Evolutionary conservation across 2,797 vertebrate species (phyloP), one percentile per base, ranked within the genome.

Genomic region (Premnoplex brunnescens): DNA sequence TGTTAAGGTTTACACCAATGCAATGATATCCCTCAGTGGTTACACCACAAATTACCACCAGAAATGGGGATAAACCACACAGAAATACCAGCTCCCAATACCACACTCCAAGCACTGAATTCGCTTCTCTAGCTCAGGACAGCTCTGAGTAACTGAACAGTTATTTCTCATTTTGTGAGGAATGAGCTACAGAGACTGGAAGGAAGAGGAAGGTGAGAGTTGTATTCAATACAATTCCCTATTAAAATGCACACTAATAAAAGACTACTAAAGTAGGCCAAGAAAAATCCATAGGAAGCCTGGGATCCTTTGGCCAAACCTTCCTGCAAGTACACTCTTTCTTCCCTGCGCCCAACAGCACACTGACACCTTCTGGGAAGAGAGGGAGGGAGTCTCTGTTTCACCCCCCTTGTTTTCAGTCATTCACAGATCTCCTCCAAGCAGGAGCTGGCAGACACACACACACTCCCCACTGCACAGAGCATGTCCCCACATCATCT

Each of bases 311-410:
- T 37, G 66, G 91, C 74, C 44, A 49, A 66, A 30, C 39, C 69
- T 39, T 43, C 73, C 56, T 49, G 63, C 28, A 44, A 44, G 59
- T 3, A 30, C 66, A 74, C 22, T 54, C 88, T 72, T 39, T 46
- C 12, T 32, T 66, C 14, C 56, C 68, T 8, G 41, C 12, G 64
- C 77, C 51, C 94, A 86, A 10, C 51, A 52, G 82, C 76, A 95
- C 63, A 92, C 60, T 90, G 94, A 95, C 87, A 93, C 82, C 88
- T 78, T 36, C 96, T 95, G 86, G 81, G 84, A 85, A 44, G 43
- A 30, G 8, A 88, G 56, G 44, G 67, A 22, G 36, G 43, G 17
- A 78, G 64, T 3, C 58, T 8, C 73, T 44, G 80, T 3, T 43
- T 6, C 32, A 41, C 11, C 63, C 52, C 21, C 3, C 91, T 74